Evolutionary conservation across 2,888 invertebrate species (phyloP), one percentile per base, ranked within the genome.

Genomic region (Dugesia japonica): DNA sequence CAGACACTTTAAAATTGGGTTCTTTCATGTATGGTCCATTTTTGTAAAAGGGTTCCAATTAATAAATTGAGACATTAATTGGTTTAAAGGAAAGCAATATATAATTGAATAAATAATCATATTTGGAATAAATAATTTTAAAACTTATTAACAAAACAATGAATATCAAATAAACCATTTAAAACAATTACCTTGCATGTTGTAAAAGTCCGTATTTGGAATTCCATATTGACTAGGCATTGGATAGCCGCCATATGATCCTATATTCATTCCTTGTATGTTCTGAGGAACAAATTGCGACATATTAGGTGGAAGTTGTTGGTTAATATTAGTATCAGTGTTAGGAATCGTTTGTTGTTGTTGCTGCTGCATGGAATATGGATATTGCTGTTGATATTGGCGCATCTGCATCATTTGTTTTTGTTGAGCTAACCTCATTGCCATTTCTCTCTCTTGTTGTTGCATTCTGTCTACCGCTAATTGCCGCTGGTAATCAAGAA

Each of bases 361-460:
- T 56, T 56, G 74, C 7, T 74, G 74, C 33, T 74, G 74, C 33
- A 28, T 42, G 1, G 76, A 76, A 27, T 76, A 76, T 23, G 76
- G 76, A 20, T 28, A 76, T 71, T 76, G 76, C 28, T 76, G 76
- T 33, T 76, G 71, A 71, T 76, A 76, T 79, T 84, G 83, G 56
- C 83, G 80, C 79, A 84, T 83, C 79, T 83, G 83, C 74, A 79
- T 77, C 74, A 83, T 79, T 27, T 84, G 84, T 79, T 83, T 82
- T 80, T 94, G 93, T 83, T 94, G 93, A 84, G 94, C 92, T 77
- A 84, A 80, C 71, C 94, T 88, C 88, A 92, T 89, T 84, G 92
- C 92, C 92, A 94, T 92, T 85, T 95, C 94, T 76, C 92, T 86
- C 84, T 95, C 94, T 86, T 94, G 92, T 78, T 87, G 87, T 85